Conservation (phyloP, 2,888 invertebrate species). For the Bembecia ichneumoniformis region DNA sequence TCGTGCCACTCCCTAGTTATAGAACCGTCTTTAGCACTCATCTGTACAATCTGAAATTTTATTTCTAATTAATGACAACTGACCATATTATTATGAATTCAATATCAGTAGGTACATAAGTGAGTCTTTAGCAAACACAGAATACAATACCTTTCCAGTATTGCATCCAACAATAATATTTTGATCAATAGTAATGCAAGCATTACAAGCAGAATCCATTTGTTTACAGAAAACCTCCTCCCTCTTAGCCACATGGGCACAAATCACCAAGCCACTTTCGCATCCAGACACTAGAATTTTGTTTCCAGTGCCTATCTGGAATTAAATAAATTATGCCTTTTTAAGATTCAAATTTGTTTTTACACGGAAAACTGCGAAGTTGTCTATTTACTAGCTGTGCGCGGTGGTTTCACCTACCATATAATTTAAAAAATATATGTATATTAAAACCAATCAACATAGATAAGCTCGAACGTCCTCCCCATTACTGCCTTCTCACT, state of each 20-base stretch:
- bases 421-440: no score
- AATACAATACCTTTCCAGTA: conserved; percentile 62
- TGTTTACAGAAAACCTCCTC: conserved; percentile 46
- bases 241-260: conserved; percentile 70
- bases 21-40: conserved; percentile 39
- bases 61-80: no score
- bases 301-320: conserved; percentile 74
- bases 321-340: conserved; percentile 7
- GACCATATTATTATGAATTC: neutral
- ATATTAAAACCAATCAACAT: no score
- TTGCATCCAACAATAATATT: conserved; percentile 72
- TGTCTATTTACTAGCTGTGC: no score
- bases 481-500: no score
- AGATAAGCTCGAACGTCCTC: no score
- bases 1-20: conserved; percentile 58
- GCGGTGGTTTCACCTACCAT: no score
- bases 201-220: conserved; percentile 69
- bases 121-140: neutral
- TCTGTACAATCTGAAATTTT: conserved; percentile 39
- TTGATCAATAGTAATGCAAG: conserved; percentile 62
- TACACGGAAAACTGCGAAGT: no score
- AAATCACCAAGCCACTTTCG: conserved; percentile 72
- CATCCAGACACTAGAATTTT: conserved; percentile 75
- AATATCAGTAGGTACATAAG: neutral
- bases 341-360: no score